phyloP scores from a whole-genome alignment of 2,888 invertebrate genomes.

The Sceliomorpha sp. region DNA sequence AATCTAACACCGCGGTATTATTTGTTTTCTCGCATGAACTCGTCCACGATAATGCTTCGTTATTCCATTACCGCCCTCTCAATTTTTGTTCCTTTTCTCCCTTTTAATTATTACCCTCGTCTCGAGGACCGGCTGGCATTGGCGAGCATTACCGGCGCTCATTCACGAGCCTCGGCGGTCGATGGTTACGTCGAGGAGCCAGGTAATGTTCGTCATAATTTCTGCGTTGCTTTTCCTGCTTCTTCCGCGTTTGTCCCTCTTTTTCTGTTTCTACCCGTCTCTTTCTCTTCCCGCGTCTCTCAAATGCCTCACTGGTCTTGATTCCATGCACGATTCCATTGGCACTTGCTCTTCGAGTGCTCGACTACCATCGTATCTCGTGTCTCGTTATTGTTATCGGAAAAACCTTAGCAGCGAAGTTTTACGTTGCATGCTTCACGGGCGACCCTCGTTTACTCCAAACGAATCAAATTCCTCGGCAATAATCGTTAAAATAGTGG shows the following conservation, averaged over 20 bases:
- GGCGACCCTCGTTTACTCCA: slow-evolving; percentile 1
- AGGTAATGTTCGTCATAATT: slow-evolving; percentile 33
- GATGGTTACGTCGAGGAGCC: slow-evolving; percentile 7
- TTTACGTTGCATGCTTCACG: slow-evolving; percentile 12
- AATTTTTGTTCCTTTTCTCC: slow-evolving; percentile 29
- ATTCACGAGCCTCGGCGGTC: slow-evolving; percentile 15
- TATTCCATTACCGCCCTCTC: slow-evolving; percentile 47
- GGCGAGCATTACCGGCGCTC: slow-evolving; percentile 10
- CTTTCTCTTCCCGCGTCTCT: neutral
- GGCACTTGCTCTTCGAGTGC: neutral
- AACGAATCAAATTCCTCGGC: slow-evolving; percentile 22
- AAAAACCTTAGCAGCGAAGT: slow-evolving; percentile 28
- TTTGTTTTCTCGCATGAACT: slow-evolving; percentile 49
- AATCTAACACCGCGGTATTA: slow-evolving; percentile 18
- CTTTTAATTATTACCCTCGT: slow-evolving; percentile 48
- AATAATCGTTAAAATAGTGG: slow-evolving; percentile 28
- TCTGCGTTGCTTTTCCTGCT: neutral
- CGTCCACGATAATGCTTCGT: slow-evolving; percentile 46
- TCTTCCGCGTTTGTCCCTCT: slow-evolving; percentile 16
- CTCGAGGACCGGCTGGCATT: slow-evolving; percentile 37
- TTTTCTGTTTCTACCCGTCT: neutral
- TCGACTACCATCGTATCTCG: slow-evolving; percentile 23
- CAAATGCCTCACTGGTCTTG: slow-evolving; percentile 1
- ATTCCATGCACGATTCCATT: neutral
- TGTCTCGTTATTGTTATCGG: slow-evolving; percentile 47